These are phyloP conservation scores for Oreochromis aureus DNA, from an alignment of 2,113 vertebrate genomes.

Conservation along the genomic window DNA sequence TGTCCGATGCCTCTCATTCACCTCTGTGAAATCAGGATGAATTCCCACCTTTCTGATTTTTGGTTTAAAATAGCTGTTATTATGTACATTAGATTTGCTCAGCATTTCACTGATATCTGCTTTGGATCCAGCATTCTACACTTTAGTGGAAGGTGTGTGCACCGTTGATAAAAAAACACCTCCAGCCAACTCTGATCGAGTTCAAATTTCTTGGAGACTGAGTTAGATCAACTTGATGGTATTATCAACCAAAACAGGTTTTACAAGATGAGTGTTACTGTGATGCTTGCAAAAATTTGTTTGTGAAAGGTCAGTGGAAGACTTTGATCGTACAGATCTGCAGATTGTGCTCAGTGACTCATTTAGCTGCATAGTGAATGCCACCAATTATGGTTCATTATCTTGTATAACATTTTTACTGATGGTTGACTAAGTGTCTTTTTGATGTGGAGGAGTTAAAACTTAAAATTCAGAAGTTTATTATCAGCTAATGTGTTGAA, in stretches of 20 bases:
- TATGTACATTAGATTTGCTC: not conserved
- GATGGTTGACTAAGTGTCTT: not conserved
- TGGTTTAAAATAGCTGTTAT: not conserved
- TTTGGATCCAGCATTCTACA: not conserved
- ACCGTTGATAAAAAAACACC: not conserved
- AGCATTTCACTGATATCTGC: not conserved
- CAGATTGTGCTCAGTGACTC: not conserved
- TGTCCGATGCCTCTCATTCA: not conserved
- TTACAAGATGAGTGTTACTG: not conserved
- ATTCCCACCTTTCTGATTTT: not conserved
- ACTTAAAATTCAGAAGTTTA: not conserved
- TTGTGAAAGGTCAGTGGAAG: not conserved
- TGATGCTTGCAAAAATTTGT: not conserved
- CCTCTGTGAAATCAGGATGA: not conserved
- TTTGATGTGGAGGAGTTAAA: not conserved
- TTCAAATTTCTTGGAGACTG: not conserved
- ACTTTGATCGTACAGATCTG: not conserved
- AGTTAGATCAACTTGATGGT: not conserved
- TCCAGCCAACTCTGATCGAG: rapidly evolving
- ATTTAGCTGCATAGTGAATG: not conserved
- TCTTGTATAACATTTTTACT: not conserved
- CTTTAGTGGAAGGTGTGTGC: not conserved
- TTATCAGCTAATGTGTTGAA: not conserved
- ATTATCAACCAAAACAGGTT: not conserved
- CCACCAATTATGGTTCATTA: not conserved